These are phyloP conservation scores for Ypsolopha sequella DNA, from an alignment of 2,888 invertebrate species.

Conservation along the genomic window DNA sequence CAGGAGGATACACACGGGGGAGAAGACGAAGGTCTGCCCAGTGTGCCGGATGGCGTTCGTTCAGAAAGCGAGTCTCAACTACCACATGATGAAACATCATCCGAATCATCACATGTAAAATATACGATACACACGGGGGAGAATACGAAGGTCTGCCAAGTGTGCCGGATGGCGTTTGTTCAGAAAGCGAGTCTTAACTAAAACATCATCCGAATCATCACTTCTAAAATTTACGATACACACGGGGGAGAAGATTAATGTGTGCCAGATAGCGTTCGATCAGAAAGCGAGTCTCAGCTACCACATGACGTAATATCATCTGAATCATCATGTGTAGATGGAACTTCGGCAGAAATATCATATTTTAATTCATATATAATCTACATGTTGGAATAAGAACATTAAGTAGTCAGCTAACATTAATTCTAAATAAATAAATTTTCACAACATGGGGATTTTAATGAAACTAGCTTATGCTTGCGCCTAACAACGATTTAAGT, in stretches of 20 bases:
- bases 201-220: too few species aligned
- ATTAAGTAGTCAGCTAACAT: too few species aligned
- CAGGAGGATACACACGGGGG: conserved; percentile 33
- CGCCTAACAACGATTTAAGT: too few species aligned
- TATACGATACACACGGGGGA: conserved; percentile 11
- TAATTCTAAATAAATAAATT: too few species aligned
- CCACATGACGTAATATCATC: conserved; percentile 11
- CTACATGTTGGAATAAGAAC: too few species aligned
- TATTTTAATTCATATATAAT: too few species aligned
- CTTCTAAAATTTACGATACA: too few species aligned
- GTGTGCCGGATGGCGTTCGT: conserved; percentile 43
- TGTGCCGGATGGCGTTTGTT: conserved; percentile 8
- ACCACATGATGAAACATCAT: conserved; percentile 7
- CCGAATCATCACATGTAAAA: background rate
- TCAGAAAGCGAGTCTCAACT: conserved; percentile 12
- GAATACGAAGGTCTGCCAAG: conserved; percentile 8
- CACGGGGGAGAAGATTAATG: conserved; percentile 42
- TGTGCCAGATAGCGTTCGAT: conserved; percentile 24
- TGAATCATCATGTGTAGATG: too few species aligned
- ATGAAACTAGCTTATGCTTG: too few species aligned
- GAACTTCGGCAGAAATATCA: too few species aligned
- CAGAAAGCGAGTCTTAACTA: too few species aligned
- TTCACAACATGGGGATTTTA: too few species aligned
- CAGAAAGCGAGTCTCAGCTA: conserved; percentile 12
- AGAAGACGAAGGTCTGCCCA: conserved; percentile 43